These are phyloP conservation scores for Anguilla megastoma DNA, from an alignment of 2,797 vertebrate species.

Conservation along the genomic window DNA sequence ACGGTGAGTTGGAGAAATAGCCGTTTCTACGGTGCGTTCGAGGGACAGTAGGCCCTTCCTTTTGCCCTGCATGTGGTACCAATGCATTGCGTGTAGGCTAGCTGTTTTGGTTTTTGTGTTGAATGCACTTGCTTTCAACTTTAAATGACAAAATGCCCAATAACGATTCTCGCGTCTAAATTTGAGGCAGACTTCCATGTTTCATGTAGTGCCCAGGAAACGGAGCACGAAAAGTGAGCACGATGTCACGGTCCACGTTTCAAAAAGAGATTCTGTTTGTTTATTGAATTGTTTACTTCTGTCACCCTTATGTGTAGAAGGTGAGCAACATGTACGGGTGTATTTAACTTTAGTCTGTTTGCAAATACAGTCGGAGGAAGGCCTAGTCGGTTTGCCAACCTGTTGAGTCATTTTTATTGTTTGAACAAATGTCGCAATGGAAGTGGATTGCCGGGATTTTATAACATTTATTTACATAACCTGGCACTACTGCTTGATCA, in stretches of 20 bases:
- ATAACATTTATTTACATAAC: background rate
- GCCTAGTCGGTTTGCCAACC: background rate
- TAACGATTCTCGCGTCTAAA: background rate
- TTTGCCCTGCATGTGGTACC: background rate
- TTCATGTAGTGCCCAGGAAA: background rate
- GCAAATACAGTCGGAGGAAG: background rate
- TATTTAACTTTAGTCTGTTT: background rate
- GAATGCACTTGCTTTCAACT: background rate
- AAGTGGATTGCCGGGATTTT: background rate
- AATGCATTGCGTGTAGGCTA: background rate
- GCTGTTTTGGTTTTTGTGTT: background rate
- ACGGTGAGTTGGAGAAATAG: constrained; percentile 58
- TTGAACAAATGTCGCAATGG: background rate
- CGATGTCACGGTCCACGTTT: background rate
- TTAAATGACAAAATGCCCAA: background rate
- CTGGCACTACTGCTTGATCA: background rate
- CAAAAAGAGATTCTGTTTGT: background rate
- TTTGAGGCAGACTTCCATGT: background rate
- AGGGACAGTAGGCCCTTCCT: background rate
- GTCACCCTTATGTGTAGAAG: background rate
- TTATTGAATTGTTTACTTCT: no score
- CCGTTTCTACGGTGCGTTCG: background rate
- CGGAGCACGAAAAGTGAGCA: background rate
- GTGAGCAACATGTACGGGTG: background rate
- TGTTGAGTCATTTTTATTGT: background rate